A percentile compares a stretch with the other conserved stretches of the same genome.
Evolutionary conservation across 2,888 invertebrate genomes (phyloP).

Genomic region (Drosophila limbata): DNA sequence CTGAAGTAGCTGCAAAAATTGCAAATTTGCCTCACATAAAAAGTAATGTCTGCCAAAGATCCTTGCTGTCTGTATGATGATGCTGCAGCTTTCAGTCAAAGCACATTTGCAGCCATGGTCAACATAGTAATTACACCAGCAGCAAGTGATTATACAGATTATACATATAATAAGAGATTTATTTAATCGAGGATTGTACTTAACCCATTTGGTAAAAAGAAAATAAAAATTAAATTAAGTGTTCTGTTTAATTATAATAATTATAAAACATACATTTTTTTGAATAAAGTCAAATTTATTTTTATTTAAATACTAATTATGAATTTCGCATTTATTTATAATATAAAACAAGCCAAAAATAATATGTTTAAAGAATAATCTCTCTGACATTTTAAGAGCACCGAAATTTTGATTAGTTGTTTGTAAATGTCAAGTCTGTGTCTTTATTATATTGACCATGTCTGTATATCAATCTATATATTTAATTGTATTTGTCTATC

Average conservation of each 20-base stretch:
- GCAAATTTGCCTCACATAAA: constrained; percentile 42
- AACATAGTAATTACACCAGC: neutral
- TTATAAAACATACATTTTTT: too few relatives aligned
- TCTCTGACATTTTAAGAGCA: too few relatives aligned
- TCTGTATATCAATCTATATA: neutral
- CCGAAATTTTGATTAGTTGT: too few relatives aligned
- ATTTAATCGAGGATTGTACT: neutral
- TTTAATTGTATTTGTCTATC: constrained; percentile 2
- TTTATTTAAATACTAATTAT: too few relatives aligned
- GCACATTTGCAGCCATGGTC: constrained; percentile 1
- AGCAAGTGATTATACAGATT: neutral
- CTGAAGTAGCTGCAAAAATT: constrained; percentile 13
- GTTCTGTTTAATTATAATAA: too few relatives aligned
- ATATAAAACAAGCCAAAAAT: too few relatives aligned
- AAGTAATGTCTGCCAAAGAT: constrained; percentile 37
- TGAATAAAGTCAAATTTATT: too few relatives aligned
- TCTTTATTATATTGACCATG: neutral
- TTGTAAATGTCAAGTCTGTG: neutral
- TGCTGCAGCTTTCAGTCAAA: constrained; percentile 2
- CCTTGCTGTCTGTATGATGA: constrained; percentile 10
- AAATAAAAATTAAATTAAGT: too few relatives aligned
- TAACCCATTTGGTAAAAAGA: neutral
- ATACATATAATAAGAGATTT: neutral
- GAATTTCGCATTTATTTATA: too few relatives aligned
- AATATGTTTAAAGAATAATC: too few relatives aligned